Evolutionary conservation across 2,113 vertebrate species (phyloP), one percentile per base, ranked within the genome.

Genomic region (Tor tambroides): DNA sequence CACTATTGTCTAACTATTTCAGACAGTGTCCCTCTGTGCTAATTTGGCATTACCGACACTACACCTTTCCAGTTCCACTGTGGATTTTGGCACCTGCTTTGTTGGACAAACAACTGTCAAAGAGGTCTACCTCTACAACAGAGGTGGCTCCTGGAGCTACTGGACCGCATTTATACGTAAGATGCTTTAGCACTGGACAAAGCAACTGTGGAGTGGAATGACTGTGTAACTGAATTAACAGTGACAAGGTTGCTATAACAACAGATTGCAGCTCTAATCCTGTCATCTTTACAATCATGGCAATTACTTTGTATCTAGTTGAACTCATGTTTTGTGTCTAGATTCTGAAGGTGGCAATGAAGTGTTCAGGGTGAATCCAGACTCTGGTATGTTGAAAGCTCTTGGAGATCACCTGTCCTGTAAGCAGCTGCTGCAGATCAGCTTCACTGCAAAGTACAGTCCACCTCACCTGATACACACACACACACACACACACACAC

Each of bases 81-180:
- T 98, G 10, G 91, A 97, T 91, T 99, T 99, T 11, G 95, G 96
- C 28, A 94, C 91, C 79, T 98, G 97, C 91, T 95, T 94, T 3
- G 94, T 97, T 76, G 95, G 93, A 9, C 91, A 96, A 80, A 91
- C 56, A 9, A 91, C 85, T 87, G 91, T 89, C 15, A 92, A 89
- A 90, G 95, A 96, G 0, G 90, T 97, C 23, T 92, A 89, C 46
- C 92, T 99, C 19, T 87, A 86, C 61, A 96, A 95, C 91, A 89
- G 85, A 63, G 96, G 97, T 0, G 2, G 91, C 61, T 97, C 95
- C 61, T 91, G 89, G 71, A 96, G 96, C 43, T 94, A 90, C 93
- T 99, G 97, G 97, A 91, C 91, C 0, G 93, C 94, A 85, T 4
- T 93, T 15, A 91, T 95, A 86, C 95, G 97, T 98, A 94, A 35